Conservation (phyloP, 2,888 invertebrate genomes). For the Acronicta leporina region DNA sequence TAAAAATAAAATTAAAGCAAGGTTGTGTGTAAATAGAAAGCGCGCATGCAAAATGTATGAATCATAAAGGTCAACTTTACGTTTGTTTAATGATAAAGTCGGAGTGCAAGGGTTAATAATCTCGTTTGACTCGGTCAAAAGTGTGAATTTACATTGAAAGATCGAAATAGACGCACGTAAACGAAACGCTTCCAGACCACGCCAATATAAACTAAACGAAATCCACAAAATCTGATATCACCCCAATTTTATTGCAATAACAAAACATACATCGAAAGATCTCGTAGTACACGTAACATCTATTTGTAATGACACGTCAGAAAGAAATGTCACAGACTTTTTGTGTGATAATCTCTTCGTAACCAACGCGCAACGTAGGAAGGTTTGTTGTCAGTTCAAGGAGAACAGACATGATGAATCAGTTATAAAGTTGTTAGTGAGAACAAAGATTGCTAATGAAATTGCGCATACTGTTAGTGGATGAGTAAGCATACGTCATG, state of each 20-base stretch:
- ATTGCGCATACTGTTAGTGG: conserved; percentile 31
- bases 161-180: conserved; percentile 41
- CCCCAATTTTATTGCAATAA: conserved; percentile 47
- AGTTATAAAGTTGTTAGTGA: conserved; percentile 37
- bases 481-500: conserved; percentile 57
- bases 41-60: conserved; percentile 60
- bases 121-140: conserved; percentile 49
- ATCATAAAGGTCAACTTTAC: conserved; percentile 69
- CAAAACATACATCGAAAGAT: conserved; percentile 44
- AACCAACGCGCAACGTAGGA: conserved; percentile 42
- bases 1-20: conserved; percentile 80
- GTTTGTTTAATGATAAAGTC: conserved; percentile 56
- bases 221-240: conserved; percentile 16
- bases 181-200: conserved; percentile 22
- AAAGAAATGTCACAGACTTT: conserved; percentile 37
- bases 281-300: conserved; percentile 48
- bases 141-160: conserved; percentile 42
- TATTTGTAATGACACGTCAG: conserved; percentile 50
- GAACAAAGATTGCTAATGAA: conserved; percentile 43
- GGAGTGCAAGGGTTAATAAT: conserved; percentile 53
- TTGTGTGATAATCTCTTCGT: conserved; percentile 28
- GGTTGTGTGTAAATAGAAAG: conserved; percentile 77
- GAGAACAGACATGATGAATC: conserved; percentile 50
- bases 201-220: conserved; percentile 36
- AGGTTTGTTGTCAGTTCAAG: conserved; percentile 59